These are phyloP conservation scores for Platalea minor DNA, from an alignment of 2,797 vertebrate genomes.

Conservation along the genomic window DNA sequence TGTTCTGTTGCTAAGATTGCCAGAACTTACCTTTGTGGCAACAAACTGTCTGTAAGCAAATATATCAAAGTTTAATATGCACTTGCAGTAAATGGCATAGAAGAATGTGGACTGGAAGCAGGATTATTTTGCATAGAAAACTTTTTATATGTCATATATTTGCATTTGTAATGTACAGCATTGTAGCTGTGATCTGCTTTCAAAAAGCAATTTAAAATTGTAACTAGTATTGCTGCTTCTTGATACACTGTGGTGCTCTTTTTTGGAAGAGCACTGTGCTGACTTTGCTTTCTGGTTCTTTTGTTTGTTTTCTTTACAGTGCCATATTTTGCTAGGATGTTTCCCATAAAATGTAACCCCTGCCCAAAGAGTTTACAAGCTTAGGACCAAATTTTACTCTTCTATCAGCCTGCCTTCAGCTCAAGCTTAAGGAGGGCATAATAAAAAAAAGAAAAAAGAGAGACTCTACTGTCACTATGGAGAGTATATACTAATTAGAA, in stretches of 20 bases:
- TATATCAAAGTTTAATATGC: not conserved
- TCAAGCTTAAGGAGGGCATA: not conserved
- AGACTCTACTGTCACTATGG: not conserved
- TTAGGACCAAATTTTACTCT: not conserved
- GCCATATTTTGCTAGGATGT: not conserved
- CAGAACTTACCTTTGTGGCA: not conserved
- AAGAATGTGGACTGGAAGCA: slow-evolving; percentile 9
- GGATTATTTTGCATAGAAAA: slow-evolving; percentile 24
- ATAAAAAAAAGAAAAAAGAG: not conserved
- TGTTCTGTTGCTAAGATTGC: not conserved
- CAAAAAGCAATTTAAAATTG: slow-evolving; percentile 22
- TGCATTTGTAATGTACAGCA: slow-evolving; percentile 44
- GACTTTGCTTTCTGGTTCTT: not conserved
- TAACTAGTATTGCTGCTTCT: not conserved
- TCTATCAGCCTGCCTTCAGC: not conserved
- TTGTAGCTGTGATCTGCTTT: slow-evolving; percentile 47
- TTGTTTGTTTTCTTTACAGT: not conserved
- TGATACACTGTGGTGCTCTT: not conserved
- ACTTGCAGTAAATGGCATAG: slow-evolving; percentile 17
- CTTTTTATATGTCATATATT: slow-evolving; percentile 34
- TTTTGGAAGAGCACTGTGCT: slow-evolving; percentile 1
- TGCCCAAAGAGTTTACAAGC: not conserved
- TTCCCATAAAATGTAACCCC: not conserved
- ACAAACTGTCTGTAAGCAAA: slow-evolving; percentile 4
- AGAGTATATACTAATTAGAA: not conserved